Base-by-base conservation (phyloP, 2,113 vertebrate species). In the Perognathus longimembris region DNA sequence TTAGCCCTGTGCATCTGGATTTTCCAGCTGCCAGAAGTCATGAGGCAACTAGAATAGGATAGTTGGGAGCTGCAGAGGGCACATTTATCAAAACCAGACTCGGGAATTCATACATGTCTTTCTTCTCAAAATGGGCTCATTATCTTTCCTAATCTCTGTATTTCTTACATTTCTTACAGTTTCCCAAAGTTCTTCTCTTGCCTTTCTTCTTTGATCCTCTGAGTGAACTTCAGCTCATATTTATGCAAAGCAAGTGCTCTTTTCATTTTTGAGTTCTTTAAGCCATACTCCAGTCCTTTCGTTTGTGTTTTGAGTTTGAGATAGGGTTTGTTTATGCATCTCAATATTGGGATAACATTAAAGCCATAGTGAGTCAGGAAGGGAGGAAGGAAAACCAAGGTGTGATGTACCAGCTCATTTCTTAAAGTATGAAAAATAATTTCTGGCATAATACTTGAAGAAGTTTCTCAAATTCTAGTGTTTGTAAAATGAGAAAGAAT, bases 401-500 rank as follows among this genome's bases (percentile, higher is more conserved):
- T 71, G 66, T 28, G 75, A 28, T 85, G 67, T 73, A 66, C 54
- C 61, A 45, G 34, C 45, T 26, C 26, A 12, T 14, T 54, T 64
- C 30, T 81, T n/a, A 40, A 18, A 77, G 73, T 40, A 85, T 10
- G 34, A 21, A 54, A 54, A 15, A 7, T 89, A 18, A 18, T 73
- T 50, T 81, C 50, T 77, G 84, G 45, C 12, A 2, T 11, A 70
- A 75, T 38, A 36, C 28, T 88, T 85, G 54, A 74, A 75, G 69
- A 76, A 42, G n/a, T 78, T 80, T 91, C 42, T 75, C 18, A 63
- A 70, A 61, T 38, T 64, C 42, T 92, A 32, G 15, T 7, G 54
- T 73, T 77, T 89, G 73, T 76, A 57, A 90, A 42, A 50, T 42
- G 45, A 63, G 63, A 38, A 70, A 34, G 84, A 81, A 86, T 28